phyloP scores from a whole-genome alignment of 2,113 vertebrate genomes.

The Xiphias gladius region DNA sequence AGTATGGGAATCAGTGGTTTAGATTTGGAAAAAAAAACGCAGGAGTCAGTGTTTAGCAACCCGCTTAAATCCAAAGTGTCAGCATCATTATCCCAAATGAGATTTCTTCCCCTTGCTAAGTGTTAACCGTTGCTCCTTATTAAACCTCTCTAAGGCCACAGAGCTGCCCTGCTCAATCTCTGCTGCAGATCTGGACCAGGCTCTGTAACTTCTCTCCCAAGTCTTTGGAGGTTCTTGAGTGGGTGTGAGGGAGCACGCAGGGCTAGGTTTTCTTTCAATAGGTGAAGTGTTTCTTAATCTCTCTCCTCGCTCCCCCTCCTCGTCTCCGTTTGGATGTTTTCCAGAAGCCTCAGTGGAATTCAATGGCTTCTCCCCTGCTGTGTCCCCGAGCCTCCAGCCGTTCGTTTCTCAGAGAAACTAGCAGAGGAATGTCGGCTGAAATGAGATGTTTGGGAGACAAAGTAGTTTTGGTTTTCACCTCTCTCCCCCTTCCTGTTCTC shows the following conservation, averaged over 20 bases:
- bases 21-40: conserved; percentile 5
- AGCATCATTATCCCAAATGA: conserved; percentile 48
- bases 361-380: conserved; percentile 57
- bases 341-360: conserved; percentile 62
- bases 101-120: conserved; percentile 28
- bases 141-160: conserved; percentile 28
- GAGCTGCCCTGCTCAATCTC: conserved; percentile 28
- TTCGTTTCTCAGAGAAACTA: conserved; percentile 54
- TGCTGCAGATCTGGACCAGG: conserved; percentile 30
- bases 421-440: conserved; percentile 47
- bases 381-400: conserved; percentile 34
- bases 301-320: conserved; percentile 33
- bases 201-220: conserved; percentile 9
- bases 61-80: conserved; percentile 36
- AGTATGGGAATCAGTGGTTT: neutral
- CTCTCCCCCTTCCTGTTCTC: neutral
- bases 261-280: conserved; percentile 33
- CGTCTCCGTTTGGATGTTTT: conserved; percentile 53
- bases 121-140: conserved; percentile 25
- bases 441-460: conserved; percentile 29
- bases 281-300: conserved; percentile 61
- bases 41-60: conserved; percentile 31
- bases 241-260: conserved; percentile 19
- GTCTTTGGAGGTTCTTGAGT: neutral
- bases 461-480: conserved; percentile 34